A percentile compares a stretch with the other conserved stretches of the same genome.
Evolutionary conservation across 2,888 invertebrate species (phyloP).

Genomic region (Drosophila anomalata): DNA sequence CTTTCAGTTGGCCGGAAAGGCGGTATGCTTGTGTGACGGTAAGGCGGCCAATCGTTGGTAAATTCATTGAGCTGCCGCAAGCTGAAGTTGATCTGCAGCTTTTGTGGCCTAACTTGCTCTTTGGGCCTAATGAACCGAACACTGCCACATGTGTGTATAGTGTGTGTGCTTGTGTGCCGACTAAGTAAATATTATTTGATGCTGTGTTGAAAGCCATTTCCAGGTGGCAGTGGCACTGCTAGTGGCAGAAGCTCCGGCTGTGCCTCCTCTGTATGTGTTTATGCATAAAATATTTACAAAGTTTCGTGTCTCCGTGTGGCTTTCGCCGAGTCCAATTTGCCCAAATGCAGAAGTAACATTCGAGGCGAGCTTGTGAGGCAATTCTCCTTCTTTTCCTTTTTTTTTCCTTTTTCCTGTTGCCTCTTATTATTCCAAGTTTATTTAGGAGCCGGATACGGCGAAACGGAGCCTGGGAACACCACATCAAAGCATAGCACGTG

Average conservation of each 20-base stretch:
- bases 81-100: constrained; percentile 55
- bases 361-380: constrained; percentile 56
- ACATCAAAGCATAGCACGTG: constrained; percentile 76
- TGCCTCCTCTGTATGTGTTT: constrained; percentile 59
- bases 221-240: constrained; percentile 50
- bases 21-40: background rate
- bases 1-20: background rate
- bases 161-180: constrained; percentile 26
- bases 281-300: constrained; percentile 77
- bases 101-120: constrained; percentile 57
- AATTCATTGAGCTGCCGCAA: constrained; percentile 62
- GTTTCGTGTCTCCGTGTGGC: constrained; percentile 57
- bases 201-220: constrained; percentile 72
- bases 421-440: constrained; percentile 76
- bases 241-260: background rate
- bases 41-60: constrained; percentile 36
- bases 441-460: constrained; percentile 58
- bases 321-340: constrained; percentile 73
- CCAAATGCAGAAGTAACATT: constrained; percentile 71
- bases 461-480: constrained; percentile 48
- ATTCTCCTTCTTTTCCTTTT: constrained; percentile 38
- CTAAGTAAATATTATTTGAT: constrained; percentile 76
- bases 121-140: constrained; percentile 69
- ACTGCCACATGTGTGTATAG: constrained; percentile 13
- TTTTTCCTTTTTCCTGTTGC: constrained; percentile 36